Conservation (phyloP, 2,888 invertebrate genomes). For the Megaustenia siamemsis region DNA sequence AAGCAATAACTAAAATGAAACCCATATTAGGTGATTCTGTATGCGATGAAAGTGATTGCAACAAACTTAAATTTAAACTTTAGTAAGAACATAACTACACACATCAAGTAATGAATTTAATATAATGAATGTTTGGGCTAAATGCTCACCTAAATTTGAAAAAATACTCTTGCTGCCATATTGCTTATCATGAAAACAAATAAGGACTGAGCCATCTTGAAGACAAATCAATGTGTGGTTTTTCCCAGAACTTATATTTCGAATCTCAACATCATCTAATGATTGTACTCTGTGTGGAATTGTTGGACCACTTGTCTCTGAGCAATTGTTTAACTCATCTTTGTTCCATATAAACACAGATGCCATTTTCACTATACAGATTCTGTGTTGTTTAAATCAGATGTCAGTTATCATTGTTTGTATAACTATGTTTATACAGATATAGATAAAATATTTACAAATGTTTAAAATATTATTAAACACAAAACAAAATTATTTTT, state of each 20-base stretch:
- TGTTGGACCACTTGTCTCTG: conserved; percentile 86
- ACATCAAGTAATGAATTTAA: neutral
- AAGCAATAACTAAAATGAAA: neutral
- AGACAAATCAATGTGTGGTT: conserved; percentile 91
- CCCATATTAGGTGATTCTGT: neutral
- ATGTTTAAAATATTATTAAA: neutral
- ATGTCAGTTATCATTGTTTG: neutral
- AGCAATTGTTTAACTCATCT: conserved; percentile 87
- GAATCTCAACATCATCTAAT: conserved; percentile 60
- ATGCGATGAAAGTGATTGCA: neutral
- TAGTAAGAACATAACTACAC: neutral
- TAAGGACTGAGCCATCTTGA: conserved; percentile 88
- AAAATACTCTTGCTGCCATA: conserved; percentile 85
- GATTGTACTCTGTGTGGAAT: conserved; percentile 80
- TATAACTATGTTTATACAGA: neutral
- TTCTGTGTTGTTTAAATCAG: neutral
- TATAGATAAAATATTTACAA: neutral
- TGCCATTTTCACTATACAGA: conserved; percentile 52
- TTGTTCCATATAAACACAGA: conserved; percentile 86
- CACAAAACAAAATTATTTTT: no score
- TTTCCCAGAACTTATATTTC: conserved; percentile 86
- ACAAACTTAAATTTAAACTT: neutral
- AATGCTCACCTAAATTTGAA: conserved; percentile 74
- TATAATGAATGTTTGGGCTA: neutral
- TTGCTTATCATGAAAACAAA: conserved; percentile 96